Base-by-base conservation (phyloP, 2,888 invertebrate species). In the Trichacis sp. region DNA sequence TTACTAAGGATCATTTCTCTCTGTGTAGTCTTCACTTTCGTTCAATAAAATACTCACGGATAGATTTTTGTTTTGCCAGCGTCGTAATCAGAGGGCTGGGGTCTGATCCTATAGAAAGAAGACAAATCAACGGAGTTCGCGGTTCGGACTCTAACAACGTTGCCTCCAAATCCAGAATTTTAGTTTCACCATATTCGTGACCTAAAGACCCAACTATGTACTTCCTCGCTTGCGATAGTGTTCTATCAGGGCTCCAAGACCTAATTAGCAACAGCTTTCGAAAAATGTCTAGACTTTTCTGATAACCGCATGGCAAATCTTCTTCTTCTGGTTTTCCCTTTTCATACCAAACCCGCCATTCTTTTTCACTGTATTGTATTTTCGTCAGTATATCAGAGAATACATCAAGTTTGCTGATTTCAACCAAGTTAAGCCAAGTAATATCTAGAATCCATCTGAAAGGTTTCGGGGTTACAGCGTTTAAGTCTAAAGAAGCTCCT, bases 211-310 rank as follows among this genome's bases (percentile, higher is more conserved):
- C 95, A 90, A 93, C 91, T 36, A 97, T 93, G 79, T 96, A 97
- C 80, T 92, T 93, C 74, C 93, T 90, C 0, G 97, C 96, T 85
- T 97, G 97, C 0, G 97, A 96, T 30, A 97, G 87, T 0, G 96
- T 97, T 71, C 97, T 88, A 81, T 98, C 97, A 0, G 97, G 97
- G 83, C 96, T 96, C 97, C 97, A 97, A 0, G 94, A 95, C 74
- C 97, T 88, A 52, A 98, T 93, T 0, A 96, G 86, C 14, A 98
- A 84, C 20, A 93, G 83, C 79, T 95, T 95, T 15, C 96, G 88
- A 78, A 97, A 97, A 0, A 95, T 93, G 79, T 97, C 97, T 29
- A 97, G 86, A 42, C 90, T 89, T 57, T 91, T 91, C 59, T 93
- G 92, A 81, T 96, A 97, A 0, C 94, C 95, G 80, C 95, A 95